Evolutionary conservation across 2,113 vertebrate species (phyloP).

Genomic region (Gyps fulvus): DNA sequence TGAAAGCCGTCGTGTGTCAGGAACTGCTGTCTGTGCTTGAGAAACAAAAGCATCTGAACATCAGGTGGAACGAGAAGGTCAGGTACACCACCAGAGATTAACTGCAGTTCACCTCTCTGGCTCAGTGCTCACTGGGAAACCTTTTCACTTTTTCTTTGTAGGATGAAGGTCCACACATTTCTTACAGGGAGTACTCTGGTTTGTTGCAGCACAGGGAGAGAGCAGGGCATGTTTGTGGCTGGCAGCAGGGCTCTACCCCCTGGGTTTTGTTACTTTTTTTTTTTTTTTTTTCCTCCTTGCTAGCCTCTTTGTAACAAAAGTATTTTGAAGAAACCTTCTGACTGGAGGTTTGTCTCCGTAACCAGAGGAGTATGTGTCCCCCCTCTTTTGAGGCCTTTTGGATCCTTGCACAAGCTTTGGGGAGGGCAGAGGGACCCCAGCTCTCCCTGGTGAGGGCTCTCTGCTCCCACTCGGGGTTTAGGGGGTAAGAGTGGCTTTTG

Average conservation of each 20-base stretch:
- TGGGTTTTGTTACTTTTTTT: not conserved
- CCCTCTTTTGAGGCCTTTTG: not conserved
- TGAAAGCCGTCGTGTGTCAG: fast-evolving
- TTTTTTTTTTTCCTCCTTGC: not conserved
- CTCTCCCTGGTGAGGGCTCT: not conserved
- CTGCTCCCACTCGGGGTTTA: not conserved
- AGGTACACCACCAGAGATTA: not conserved
- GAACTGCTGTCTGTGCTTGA: not conserved
- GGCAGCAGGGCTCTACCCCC: not conserved
- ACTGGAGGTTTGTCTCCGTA: not conserved
- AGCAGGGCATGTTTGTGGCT: not conserved
- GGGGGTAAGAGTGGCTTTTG: not conserved
- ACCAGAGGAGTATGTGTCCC: no score
- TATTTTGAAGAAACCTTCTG: not conserved
- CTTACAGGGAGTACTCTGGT: not conserved
- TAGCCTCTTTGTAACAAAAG: not conserved
- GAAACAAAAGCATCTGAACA: not conserved
- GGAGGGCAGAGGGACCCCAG: not conserved
- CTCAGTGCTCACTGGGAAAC: not conserved
- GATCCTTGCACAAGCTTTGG: not conserved
- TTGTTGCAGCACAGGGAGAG: not conserved
- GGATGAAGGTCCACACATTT: fast-evolving
- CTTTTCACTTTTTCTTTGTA: not conserved
- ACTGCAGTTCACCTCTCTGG: not conserved
- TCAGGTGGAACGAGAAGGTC: not conserved